Percentiles rank a stretch among this genome's conserved stretches.
These are phyloP conservation scores for Xylota segnis DNA, from an alignment of 2,888 invertebrate species.

Conservation along the genomic window DNA sequence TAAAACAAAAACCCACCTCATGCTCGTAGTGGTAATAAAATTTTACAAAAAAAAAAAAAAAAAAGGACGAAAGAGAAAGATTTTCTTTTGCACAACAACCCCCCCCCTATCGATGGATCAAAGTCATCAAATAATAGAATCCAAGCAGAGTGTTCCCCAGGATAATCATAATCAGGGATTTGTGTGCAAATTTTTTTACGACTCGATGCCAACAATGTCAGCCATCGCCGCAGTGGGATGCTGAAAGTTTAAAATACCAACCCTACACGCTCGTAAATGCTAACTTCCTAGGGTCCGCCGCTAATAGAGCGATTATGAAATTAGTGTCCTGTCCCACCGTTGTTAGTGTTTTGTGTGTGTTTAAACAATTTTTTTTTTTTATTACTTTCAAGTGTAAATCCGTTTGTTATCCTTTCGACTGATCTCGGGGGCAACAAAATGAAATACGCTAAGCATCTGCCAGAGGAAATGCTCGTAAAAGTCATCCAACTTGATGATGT, in stretches of 20 bases:
- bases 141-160: constrained; percentile 8
- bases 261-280: constrained; percentile 40
- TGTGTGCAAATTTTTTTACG: constrained; percentile 64
- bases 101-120: constrained; percentile 74
- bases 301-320: constrained; percentile 73
- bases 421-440: constrained; percentile 52
- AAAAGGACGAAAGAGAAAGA: constrained; percentile 44
- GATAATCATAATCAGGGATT: constrained; percentile 66
- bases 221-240: background rate
- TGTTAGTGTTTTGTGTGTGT: background rate
- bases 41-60: constrained; percentile 20
- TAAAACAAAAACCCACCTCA: constrained; percentile 49
- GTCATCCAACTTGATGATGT: constrained; percentile 68
- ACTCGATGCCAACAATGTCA: constrained; percentile 32
- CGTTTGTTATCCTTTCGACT: constrained; percentile 70
- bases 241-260: constrained; percentile 47
- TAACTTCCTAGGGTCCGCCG: constrained; percentile 14
- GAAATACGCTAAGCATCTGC: constrained; percentile 70
- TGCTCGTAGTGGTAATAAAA: constrained; percentile 61
- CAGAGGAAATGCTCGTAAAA: constrained; percentile 71
- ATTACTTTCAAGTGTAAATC: constrained; percentile 70
- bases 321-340: constrained; percentile 48
- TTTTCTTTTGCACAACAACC: constrained; percentile 60
- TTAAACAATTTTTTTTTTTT: constrained; percentile 45
- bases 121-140: constrained; percentile 54